These are phyloP conservation scores for Phaetusa simplex DNA, from an alignment of 2,113 vertebrate species.

Conservation along the genomic window DNA sequence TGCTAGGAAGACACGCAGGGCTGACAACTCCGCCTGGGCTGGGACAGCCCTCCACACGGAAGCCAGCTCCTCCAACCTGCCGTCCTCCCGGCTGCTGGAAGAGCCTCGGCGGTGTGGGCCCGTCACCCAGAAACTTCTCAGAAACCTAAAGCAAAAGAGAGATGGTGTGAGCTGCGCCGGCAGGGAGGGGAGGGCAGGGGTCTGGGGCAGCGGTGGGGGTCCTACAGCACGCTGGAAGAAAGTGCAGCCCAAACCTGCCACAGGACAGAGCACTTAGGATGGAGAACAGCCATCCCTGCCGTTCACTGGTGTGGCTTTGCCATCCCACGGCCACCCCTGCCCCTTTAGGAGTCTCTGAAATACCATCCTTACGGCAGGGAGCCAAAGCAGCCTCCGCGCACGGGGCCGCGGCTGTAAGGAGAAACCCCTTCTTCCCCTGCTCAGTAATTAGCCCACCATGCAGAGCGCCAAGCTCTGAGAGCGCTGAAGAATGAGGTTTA, in stretches of 20 bases:
- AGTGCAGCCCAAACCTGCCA: fast-evolving
- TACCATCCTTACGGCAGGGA: fast-evolving
- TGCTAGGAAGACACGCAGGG: background rate
- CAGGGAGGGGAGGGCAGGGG: background rate
- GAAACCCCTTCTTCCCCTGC: background rate
- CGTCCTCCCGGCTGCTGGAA: background rate
- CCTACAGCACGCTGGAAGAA: fast-evolving
- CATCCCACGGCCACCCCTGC: fast-evolving
- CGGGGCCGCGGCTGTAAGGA: fast-evolving
- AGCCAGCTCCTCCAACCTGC: background rate
- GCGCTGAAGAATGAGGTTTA: background rate
- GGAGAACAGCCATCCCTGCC: background rate
- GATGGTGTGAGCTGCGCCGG: background rate
- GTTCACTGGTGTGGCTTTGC: background rate
- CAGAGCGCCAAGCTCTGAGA: background rate
- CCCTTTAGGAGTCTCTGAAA: background rate
- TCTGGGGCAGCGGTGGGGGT: background rate
- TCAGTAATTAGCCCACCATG: background rate
- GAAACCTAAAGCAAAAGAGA: conserved; percentile 42
- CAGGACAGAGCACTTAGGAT: background rate
- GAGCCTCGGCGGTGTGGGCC: fast-evolving
- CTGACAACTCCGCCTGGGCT: background rate
- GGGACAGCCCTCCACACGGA: background rate
- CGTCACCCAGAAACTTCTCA: background rate
- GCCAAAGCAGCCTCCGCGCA: background rate